Percentiles rank a stretch among this genome's conserved stretches.
These are phyloP conservation scores for Danaus melanippus DNA, from an alignment of 1,140 invertebrate genomes.

Conservation along the genomic window DNA sequence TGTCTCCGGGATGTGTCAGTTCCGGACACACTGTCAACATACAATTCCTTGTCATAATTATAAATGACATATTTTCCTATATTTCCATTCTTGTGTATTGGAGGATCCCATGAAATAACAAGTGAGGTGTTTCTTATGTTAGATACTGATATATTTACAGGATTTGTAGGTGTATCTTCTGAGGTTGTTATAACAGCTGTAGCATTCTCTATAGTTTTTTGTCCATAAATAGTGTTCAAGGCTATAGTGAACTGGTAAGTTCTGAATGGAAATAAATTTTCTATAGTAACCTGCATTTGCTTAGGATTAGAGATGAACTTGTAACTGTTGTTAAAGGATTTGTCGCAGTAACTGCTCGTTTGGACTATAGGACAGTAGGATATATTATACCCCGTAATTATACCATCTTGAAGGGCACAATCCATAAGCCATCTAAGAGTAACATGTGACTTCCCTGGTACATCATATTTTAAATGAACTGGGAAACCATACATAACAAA, in stretches of 20 bases:
- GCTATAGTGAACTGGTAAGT: constrained; percentile 83
- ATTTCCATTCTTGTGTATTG: constrained; percentile 80
- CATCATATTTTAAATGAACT: constrained; percentile 72
- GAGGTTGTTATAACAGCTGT: constrained; percentile 79
- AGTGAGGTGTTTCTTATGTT: constrained; percentile 80
- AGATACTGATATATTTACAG: constrained; percentile 70
- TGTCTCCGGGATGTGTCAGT: constrained; percentile 39
- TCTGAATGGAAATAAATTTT: constrained; percentile 81
- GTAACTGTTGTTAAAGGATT: constrained; percentile 50
- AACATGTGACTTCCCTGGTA: constrained; percentile 73
- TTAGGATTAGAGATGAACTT: constrained; percentile 42
- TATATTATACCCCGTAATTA: constrained; percentile 78
- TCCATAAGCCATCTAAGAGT: constrained; percentile 80
- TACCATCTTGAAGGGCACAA: constrained; percentile 78
- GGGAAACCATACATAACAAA: constrained; percentile 79
- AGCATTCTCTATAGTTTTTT: constrained; percentile 79
- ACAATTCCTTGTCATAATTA: constrained; percentile 49
- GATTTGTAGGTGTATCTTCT: constrained; percentile 79
- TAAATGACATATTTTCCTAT: constrained; percentile 80
- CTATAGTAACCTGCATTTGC: constrained; percentile 64
- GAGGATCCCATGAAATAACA: constrained; percentile 79
- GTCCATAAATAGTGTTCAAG: constrained; percentile 80
- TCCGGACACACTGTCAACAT: constrained; percentile 33
- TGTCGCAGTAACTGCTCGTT: constrained; percentile 58
- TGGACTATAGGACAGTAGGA: constrained; percentile 78